Evolutionary conservation across 1,140 invertebrate genomes (phyloP).

Genomic region (Rhopalosiphum padi): DNA sequence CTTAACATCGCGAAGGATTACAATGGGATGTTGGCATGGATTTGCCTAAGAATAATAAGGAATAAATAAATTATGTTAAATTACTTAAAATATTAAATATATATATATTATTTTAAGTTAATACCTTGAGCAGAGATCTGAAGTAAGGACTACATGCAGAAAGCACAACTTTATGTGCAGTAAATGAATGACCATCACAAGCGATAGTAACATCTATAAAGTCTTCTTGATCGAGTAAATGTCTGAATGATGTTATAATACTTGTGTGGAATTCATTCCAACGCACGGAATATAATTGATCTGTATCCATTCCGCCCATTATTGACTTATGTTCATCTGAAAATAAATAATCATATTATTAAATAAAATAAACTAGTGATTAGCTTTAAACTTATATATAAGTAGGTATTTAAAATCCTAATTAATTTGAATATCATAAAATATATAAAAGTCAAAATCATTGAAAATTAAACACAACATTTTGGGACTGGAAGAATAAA

Average conservation of each 20-base stretch:
- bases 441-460: background rate
- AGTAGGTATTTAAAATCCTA: background rate
- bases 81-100: background rate
- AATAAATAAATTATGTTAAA: background rate
- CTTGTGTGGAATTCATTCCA: conserved; percentile 94
- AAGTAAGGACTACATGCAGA: conserved; percentile 93
- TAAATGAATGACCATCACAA: conserved; percentile 86
- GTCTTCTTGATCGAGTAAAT: conserved; percentile 83
- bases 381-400: background rate
- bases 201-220: conserved; percentile 92
- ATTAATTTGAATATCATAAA: background rate
- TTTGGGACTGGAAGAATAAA: background rate
- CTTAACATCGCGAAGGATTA: conserved; percentile 87
- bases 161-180: conserved; percentile 86
- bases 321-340: conserved; percentile 48
- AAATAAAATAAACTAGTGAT: background rate
- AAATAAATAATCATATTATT: background rate
- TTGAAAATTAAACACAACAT: background rate
- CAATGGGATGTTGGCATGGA: conserved; percentile 92
- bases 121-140: conserved; percentile 80
- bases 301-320: conserved; percentile 69
- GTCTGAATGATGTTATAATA: conserved; percentile 85
- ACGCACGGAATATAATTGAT: conserved; percentile 89
- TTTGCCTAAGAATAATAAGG: conserved; percentile 71
- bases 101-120: conserved; percentile 36